Base-by-base conservation (phyloP, 2,113 vertebrate genomes). In the Prunella fulvescens region DNA sequence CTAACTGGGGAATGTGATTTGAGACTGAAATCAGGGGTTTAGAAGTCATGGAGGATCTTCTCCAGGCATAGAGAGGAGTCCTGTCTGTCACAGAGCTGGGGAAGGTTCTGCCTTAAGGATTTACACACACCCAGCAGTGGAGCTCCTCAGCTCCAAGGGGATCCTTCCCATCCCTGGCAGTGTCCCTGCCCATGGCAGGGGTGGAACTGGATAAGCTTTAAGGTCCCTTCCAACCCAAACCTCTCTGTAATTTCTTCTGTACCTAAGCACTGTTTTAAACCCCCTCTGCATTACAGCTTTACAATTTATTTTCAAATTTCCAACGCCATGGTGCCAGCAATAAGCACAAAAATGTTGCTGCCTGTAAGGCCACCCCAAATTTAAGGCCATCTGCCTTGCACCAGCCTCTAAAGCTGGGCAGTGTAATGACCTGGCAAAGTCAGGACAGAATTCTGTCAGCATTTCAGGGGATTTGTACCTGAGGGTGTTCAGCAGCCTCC, bases 401-500 rank as follows among this genome's bases (percentile, higher is more conserved):
- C 10, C 22, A 50, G 71, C 17, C 56, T 62, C 56, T n/a, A 25
- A 62, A 2, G 26, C 61, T 37, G 48, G 26, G 58, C 12, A 76
- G 0, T 37, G 50, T 0, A 58, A 15, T 0, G 1, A 24, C 14
- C 33, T 93, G 48, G 37, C 39, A 79, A 62, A 5, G 14, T 7
- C 20, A 35, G 44, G 69, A 50, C 45, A 51, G 37, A 94, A 65
- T 37, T 23, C 42, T 62, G 58, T 29, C 58, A 4, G 9, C 7
- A 31, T 45, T 56, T 33, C 9, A 64, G 56, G 53, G 23, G 23
- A 33, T 33, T 58, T 70, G 61, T 98, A 99, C 99, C 99, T 98
- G 78, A 99, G 98, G 8, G 99, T 99, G 94, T 99, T 98, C 3
- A 99, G 98, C 19, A 99, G 97, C 96, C 98, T 98, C 12, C 98